A percentile compares a stretch with the other conserved stretches of the same genome.
Conservation (phyloP, 2,888 invertebrate genomes). For the Hypomecis punctinalis region DNA sequence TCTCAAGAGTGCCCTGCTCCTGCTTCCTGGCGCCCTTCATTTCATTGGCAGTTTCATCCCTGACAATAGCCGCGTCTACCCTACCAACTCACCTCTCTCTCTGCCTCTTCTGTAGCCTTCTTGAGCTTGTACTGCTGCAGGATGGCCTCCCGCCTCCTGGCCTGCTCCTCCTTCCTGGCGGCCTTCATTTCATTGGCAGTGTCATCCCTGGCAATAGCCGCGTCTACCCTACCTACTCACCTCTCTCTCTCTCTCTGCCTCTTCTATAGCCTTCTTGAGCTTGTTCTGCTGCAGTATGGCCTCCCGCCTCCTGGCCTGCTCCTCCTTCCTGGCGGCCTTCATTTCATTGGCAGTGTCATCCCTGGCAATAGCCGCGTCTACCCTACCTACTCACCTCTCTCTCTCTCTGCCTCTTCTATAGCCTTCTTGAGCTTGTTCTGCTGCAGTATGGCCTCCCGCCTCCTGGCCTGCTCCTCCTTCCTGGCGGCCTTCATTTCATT, state of each 20-base stretch:
- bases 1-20: background rate
- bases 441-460: conserved; percentile 94
- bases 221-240: background rate
- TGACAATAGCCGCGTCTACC: conserved; percentile 86
- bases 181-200: conserved; percentile 75
- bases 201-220: conserved; percentile 93
- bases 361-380: conserved; percentile 87
- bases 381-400: conserved; percentile 68
- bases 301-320: conserved; percentile 93
- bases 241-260: conserved; percentile 93
- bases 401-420: conserved; percentile 94
- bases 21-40: background rate
- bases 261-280: conserved; percentile 95
- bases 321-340: conserved; percentile 85
- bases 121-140: background rate
- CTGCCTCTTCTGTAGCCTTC: conserved; percentile 87
- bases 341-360: conserved; percentile 88
- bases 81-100: conserved; percentile 73
- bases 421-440: conserved; percentile 96
- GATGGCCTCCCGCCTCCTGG: background rate
- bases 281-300: conserved; percentile 95
- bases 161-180: background rate
- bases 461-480: conserved; percentile 93
- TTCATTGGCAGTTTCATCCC: conserved; percentile 90
- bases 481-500: conserved; percentile 51